A percentile compares a stretch with the other conserved stretches of the same genome.
These are phyloP conservation scores for Probaryconus sp. DNA, from an alignment of 1,140 invertebrate species.

Conservation along the genomic window DNA sequence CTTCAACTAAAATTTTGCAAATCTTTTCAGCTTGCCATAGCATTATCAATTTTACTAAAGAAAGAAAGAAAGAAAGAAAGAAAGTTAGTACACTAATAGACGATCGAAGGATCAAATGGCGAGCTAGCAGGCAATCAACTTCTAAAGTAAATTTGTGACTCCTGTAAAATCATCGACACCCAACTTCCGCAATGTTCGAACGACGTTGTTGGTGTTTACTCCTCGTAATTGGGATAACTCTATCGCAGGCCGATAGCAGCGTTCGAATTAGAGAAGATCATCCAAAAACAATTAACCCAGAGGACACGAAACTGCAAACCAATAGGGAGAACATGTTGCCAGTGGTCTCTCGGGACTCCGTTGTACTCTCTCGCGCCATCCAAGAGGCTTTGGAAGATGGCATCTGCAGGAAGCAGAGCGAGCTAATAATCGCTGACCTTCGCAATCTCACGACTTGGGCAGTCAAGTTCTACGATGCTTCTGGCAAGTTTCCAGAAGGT, in stretches of 20 bases:
- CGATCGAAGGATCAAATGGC: slow-evolving; percentile 21
- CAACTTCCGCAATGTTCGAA: slow-evolving; percentile 2
- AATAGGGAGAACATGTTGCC: slow-evolving; percentile 49
- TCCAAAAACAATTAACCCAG: slow-evolving; percentile 4
- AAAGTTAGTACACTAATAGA: too few species aligned
- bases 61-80: too few species aligned
- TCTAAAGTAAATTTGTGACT: background rate
- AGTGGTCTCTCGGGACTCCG: slow-evolving; percentile 42
- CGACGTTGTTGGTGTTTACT: background rate
- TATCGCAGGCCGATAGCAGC: background rate
- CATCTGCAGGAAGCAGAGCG: slow-evolving; percentile 77
- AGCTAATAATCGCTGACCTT: slow-evolving; percentile 76
- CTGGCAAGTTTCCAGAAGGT: slow-evolving; percentile 81
- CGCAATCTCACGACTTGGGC: slow-evolving; percentile 79
- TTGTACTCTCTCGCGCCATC: slow-evolving; percentile 64
- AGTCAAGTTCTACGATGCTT: slow-evolving; percentile 82
- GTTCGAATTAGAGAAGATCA: background rate
- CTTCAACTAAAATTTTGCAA: too few species aligned
- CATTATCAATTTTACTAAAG: too few species aligned
- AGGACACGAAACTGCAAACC: slow-evolving; percentile 1
- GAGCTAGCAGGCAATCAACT: background rate
- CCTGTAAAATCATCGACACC: background rate
- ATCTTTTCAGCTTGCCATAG: background rate
- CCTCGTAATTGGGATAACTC: slow-evolving; percentile 2
- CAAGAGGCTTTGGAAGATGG: slow-evolving; percentile 74